phyloP scores from a whole-genome alignment of 2,888 invertebrate species.

The Temnothorax ravouxi region DNA sequence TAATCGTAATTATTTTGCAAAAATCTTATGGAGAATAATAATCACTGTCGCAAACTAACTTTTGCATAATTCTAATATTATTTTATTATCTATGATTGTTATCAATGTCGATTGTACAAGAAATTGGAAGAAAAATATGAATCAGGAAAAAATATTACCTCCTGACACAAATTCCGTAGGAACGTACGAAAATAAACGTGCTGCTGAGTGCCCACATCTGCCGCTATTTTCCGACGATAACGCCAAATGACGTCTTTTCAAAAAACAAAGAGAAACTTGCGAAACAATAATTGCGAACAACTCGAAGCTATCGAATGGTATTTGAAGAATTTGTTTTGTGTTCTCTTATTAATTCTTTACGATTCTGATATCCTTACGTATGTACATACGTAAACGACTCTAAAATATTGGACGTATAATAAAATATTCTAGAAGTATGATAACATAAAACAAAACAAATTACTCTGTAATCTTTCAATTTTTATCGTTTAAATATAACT shows the following conservation, averaged over 20 bases:
- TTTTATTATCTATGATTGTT: not conserved
- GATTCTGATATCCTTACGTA: not conserved
- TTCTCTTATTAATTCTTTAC: not conserved
- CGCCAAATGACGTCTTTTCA: constrained; percentile 22
- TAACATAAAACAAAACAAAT: not conserved
- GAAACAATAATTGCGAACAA: not conserved
- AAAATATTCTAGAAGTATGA: not conserved
- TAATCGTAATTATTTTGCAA: not conserved
- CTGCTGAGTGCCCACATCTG: constrained; percentile 57
- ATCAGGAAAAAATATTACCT: constrained; percentile 57
- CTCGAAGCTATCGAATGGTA: not conserved
- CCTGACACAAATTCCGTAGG: constrained; percentile 34
- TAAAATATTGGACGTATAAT: not conserved
- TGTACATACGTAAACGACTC: not conserved
- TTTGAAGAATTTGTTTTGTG: not conserved
- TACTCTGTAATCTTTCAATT: not conserved
- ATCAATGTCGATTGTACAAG: not conserved
- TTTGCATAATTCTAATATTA: not conserved
- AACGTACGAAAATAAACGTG: constrained; percentile 62
- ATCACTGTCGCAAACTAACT: not conserved
- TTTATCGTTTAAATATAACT: constrained; percentile 23
- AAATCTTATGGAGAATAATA: not conserved
- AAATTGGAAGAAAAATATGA: constrained; percentile 30
- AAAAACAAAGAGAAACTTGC: constrained; percentile 25
- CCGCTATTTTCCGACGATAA: constrained; percentile 37